Evolutionary conservation across 2,888 invertebrate species (phyloP), one percentile per base, ranked within the genome.

Genomic region (Amblyjoppa fuscipennis): DNA sequence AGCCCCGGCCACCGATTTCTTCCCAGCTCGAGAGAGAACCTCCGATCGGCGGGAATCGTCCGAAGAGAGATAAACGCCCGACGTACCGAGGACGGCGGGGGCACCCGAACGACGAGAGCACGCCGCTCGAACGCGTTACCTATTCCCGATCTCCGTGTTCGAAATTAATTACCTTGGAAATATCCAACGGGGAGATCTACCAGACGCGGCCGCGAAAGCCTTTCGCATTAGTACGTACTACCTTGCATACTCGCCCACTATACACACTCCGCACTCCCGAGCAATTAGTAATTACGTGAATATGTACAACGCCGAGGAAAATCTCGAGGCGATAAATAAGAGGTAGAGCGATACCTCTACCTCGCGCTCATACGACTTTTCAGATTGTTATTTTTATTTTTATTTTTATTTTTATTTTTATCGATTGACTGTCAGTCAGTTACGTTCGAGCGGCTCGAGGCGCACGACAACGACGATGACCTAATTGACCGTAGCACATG

Each of bases 131-230:
- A 73, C 81, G 81, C 81, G 45, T 75, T 81, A 78, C 77, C 69
- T 74, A 75, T 85, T 75, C 64, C 80, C 49, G 53, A 77, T 85
- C 74, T 78, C 74, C 78, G 69, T 82, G 64, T 82, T 79, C 78
- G 53, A 82, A 85, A 85, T 81, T 85, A 85, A 85, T 85, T 85
- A 82, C 85, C 70, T 77, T 81, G 77, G 78, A 75, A 74, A 83
- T 34, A 73, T 71, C 70, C 64, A 64, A 13, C 45, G 41, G 41
- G 20, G 41, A 68, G 75, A 64, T 75, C 75, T 75, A 16, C 45
- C n/a, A 41, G 41, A 38, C 20, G 64, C 64, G 38, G 41, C 68
- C 68, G 68, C 68, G 68, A 68, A 68, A 75, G 75, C 64, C 64
- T 25, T 20, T 75, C 61, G 75, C 64, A 31, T 64, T 49, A 51